Percentiles rank a stretch among this genome's conserved stretches.
Evolutionary conservation across 2,888 invertebrate genomes (phyloP).

Genomic region (Andrena flavipes): DNA sequence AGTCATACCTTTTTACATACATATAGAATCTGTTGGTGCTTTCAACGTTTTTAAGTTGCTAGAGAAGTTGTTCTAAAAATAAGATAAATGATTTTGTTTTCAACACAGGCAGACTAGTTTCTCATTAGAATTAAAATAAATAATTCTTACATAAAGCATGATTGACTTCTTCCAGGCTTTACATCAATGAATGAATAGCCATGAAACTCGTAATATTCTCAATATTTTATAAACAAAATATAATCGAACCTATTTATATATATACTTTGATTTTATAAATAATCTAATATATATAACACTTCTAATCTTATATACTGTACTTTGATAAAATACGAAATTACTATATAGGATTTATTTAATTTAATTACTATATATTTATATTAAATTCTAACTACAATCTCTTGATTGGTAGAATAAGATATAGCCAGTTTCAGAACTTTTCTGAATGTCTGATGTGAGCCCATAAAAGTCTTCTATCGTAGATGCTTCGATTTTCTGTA

Average conservation of each 20-base stretch:
- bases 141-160: conserved; percentile 66
- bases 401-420: conserved; percentile 99
- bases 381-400: conserved; percentile 87
- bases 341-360: conserved; percentile 63
- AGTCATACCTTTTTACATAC: conserved; percentile 79
- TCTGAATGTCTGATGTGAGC: conserved; percentile 98
- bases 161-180: conserved; percentile 31
- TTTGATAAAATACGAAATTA: conserved; percentile 73
- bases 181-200: conserved; percentile 31
- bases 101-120: conserved; percentile 79
- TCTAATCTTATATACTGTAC: conserved; percentile 63
- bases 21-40: conserved; percentile 79
- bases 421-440: conserved; percentile 99
- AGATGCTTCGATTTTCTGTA: conserved; percentile 99
- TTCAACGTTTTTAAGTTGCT: conserved; percentile 72
- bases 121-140: conserved; percentile 77
- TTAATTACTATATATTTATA: conserved; percentile 62
- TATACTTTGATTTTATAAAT: conserved; percentile 60
- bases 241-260: conserved; percentile 44
- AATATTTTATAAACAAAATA: conserved; percentile 52
- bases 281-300: conserved; percentile 65
- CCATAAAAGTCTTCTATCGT: conserved; percentile 99
- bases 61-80: conserved; percentile 54
- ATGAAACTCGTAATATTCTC: conserved; percentile 41
- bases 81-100: conserved; percentile 69